Base-by-base conservation (phyloP, 1,140 invertebrate species). In the Piezodorus guildinii region DNA sequence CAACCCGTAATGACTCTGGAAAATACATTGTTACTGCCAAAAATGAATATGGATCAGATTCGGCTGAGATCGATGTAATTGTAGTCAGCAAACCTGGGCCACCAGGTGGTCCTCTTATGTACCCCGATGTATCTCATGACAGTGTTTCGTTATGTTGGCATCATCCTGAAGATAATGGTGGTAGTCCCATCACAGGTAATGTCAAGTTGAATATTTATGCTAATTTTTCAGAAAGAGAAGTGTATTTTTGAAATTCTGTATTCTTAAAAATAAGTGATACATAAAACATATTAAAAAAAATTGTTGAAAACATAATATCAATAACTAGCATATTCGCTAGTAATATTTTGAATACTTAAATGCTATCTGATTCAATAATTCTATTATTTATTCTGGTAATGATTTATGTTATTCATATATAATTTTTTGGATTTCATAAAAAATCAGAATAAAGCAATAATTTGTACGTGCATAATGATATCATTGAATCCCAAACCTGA, bases 91-190 rank as follows among this genome's bases (percentile, higher is more conserved):
- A 89, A 73, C 94, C 94, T 68, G 88, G 86, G 69, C 80, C 86
- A 65, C 94, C 93, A 39, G 86, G 85, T 72, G 93, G 91, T 68
- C 95, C 94, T 59, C 77, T 98, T 1, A 81, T 84, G 34, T 93
- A 94, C 72, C 85, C 83, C 6, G 85, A 86, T 62, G 77, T 87
- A 6, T 86, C 87, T 5, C 83, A 84, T 66, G 91, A 96, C 65
- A 83, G 85, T 16, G 84, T 95, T 39, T 92, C 91, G 6, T 75
- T 98, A 16, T 81, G 85, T n/a, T 99, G 96, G 96, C 87, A 90
- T 70, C 85, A 88, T 72, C 95, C 96, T 16, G 76, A 79, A 65
- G 96, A 99, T 74, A 87, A 97, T 76, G 96, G 96, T 70, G 96
- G 96, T 66, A 90, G 91, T 68, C 93, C 96, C 67, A 88, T 99